Base-by-base conservation (phyloP, 2,888 invertebrate genomes). In the Drosophila algonquin region DNA sequence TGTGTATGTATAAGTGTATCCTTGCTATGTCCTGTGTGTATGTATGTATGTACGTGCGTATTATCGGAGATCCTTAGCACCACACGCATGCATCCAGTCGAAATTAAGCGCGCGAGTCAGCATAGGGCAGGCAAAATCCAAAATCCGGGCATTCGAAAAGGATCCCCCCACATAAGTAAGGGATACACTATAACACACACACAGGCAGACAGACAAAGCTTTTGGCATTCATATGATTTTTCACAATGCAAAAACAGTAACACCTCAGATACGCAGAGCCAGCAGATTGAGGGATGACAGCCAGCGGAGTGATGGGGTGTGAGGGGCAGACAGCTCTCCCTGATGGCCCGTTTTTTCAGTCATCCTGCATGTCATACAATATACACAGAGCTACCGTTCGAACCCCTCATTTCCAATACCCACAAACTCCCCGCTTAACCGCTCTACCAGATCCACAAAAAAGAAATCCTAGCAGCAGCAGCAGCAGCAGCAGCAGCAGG, bases 51-150 rank as follows among this genome's bases (percentile, higher is more conserved):
- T 76, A 54, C 63, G 57, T 80, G 55, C 64, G 58, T 74, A 54
- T 75, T 79, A 61, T 76, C 76, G 64, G 50, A 80, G 61, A 85
- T 79, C 52, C 71, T 14, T 40, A 40, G 40, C 40, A 40, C n/a
- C 40, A 40, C n/a, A 40, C 40, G 40, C 40, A 40, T 40, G 40
- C 40, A n/a, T 40, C 40, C 6, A 40, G 40, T 40, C 40, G 2
- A 5, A n/a, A n/a, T 7, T 2, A n/a, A 40, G 40, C 40, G 40
- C 40, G 40, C 40, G n/a, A 40, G n/a, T 40, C 40, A 40, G 40
- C 40, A 40, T 40, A 40, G 40, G 7, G 14, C 40, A 40, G n/a
- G 7, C 6, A 14, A 40, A 40, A 6, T 5, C 2, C 40, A 40
- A 40, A 12, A 40, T 40, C 40, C 40, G 14, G 40, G 14, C 12